A percentile compares a stretch with the other conserved stretches of the same genome.
phyloP scores from a whole-genome alignment of 1,140 invertebrate genomes.

The Lerema accius region DNA sequence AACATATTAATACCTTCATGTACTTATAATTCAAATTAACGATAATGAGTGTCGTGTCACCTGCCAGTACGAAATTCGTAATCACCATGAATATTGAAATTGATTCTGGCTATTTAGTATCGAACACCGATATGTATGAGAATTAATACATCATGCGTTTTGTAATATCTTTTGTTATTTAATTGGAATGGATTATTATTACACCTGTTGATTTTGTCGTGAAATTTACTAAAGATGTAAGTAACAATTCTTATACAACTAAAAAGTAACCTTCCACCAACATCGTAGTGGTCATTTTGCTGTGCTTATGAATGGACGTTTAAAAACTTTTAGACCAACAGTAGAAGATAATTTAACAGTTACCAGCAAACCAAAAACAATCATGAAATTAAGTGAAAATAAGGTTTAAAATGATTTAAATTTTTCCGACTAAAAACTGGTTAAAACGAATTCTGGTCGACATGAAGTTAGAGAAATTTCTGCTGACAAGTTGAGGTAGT shows the following conservation, averaged over 20 bases:
- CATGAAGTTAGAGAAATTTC: slow-evolving; percentile 23
- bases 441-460: slow-evolving; percentile 3
- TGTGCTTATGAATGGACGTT: too few species aligned
- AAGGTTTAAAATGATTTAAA: not conserved
- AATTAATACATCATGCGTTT: slow-evolving; percentile 21
- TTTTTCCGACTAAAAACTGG: not conserved
- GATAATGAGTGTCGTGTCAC: slow-evolving; percentile 8
- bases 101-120: slow-evolving; percentile 15
- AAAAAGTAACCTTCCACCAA: too few species aligned
- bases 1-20: slow-evolving; percentile 34
- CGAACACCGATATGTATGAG: not conserved
- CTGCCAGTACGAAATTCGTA: slow-evolving; percentile 27
- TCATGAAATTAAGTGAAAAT: not conserved
- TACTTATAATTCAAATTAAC: not conserved
- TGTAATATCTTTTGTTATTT: too few species aligned
- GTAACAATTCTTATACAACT: too few species aligned
- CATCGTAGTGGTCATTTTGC: too few species aligned
- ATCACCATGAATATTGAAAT: slow-evolving; percentile 31
- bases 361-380: not conserved
- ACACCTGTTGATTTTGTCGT: too few species aligned
- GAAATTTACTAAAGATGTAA: too few species aligned
- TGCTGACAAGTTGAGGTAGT: slow-evolving; percentile 20
- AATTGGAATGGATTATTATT: too few species aligned
- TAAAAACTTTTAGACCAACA: not conserved
- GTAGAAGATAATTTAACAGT: not conserved